Base-by-base conservation (phyloP, 2,797 vertebrate species). In the Tamandua tetradactyla region DNA sequence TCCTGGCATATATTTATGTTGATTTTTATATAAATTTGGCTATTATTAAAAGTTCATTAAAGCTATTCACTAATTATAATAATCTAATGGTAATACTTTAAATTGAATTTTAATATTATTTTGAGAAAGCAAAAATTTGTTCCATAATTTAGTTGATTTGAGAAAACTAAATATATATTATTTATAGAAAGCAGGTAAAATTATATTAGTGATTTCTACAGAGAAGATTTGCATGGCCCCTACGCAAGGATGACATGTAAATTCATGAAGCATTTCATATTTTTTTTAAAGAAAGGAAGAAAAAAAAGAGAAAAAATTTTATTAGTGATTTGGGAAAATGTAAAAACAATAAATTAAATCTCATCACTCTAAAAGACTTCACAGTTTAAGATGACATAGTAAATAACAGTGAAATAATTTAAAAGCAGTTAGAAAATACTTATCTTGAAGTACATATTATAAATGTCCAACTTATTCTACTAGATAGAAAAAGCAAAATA, bases 291-390 rank as follows among this genome's bases (percentile, higher is more conserved):
- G n/a, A n/a, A n/a, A n/a, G n/a, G n/a, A n/a, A n/a, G n/a, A n/a
- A n/a, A n/a, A n/a, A n/a, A n/a, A n/a, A n/a, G n/a, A n/a, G n/a
- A n/a, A n/a, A n/a, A n/a, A n/a, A n/a, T n/a, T n/a, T n/a, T n/a
- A n/a, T n/a, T n/a, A n/a, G n/a, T n/a, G n/a, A 42, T 68, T 91
- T 94, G 42, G 42, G 52, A 75, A 87, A 82, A 76, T 76, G 49
- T 15, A 79, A 79, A 80, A 40, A 8, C 79, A 79, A 47, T n/a
- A 17, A 90, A 42, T 49, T 59, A 86, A 69, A 35, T 83, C 75
- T n/a, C n/a, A 30, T 87, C 13, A 81, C 13, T 87, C 25, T 82
- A 76, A 82, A 66, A 80, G 55, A 0, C 37, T 20, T 44, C 87
- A 42, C 69, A 62, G 82, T 71, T 91, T 78, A 78, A 74, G 3